A percentile compares a stretch with the other conserved stretches of the same genome.
Conservation (phyloP, 64 coral and sea anemone species). For the Montipora capricornis region DNA sequence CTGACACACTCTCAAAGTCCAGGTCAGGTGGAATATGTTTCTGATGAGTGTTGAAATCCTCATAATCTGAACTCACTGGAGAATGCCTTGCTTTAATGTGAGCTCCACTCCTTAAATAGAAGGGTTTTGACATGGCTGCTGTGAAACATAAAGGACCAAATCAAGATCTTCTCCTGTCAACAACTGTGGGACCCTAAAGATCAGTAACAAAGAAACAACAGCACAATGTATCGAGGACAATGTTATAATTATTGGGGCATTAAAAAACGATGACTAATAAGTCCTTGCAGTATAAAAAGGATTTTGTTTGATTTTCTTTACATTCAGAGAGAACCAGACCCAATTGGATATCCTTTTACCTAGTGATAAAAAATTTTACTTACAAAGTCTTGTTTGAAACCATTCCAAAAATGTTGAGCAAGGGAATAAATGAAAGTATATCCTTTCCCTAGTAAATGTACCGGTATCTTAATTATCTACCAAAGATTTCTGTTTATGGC, state of each 20-base stretch:
- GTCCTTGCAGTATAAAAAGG: too few species aligned
- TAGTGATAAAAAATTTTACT: too few species aligned
- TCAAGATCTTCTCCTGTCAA: background rate
- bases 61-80: slow-evolving; percentile 20
- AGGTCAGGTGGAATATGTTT: slow-evolving; percentile 33
- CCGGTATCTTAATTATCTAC: too few species aligned
- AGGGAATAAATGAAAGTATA: too few species aligned
- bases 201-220: background rate
- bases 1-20: slow-evolving; percentile 66
- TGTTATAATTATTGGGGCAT: background rate
- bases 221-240: background rate
- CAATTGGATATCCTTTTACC: too few species aligned
- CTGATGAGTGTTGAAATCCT: background rate
- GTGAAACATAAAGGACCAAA: background rate
- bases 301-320: too few species aligned
- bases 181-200: background rate
- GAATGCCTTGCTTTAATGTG: slow-evolving; percentile 4
- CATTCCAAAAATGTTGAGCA: too few species aligned
- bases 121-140: slow-evolving; percentile 30
- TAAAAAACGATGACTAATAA: too few species aligned
- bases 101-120: slow-evolving; percentile 18
- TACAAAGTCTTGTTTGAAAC: too few species aligned
- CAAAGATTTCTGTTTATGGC: too few species aligned
- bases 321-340: too few species aligned
- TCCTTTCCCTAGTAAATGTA: too few species aligned